Base-by-base conservation (phyloP, 2,888 invertebrate genomes). In the Apamea anceps region DNA sequence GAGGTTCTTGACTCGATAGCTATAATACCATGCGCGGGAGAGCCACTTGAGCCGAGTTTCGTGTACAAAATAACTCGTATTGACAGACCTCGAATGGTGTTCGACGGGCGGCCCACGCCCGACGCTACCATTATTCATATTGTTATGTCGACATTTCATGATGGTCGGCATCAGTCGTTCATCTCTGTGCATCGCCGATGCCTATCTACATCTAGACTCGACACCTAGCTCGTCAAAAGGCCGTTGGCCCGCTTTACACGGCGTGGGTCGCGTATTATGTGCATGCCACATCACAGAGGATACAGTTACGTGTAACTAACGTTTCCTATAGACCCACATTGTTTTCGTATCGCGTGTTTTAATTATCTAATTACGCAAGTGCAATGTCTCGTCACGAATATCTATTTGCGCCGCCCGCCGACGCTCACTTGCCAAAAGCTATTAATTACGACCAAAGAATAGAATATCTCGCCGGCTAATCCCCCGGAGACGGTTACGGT, bases 361-460 rank as follows among this genome's bases (percentile, higher is more conserved):
- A 95, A 96, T 95, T 95, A 93, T 94, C 91, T 92, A 93, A 95
- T 94, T 94, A 94, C 94, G 94, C 93, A 95, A 96, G 92, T 93
- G 94, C 94, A 93, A 88, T 90, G 93, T 91, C 91, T 91, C 93
- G 92, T 94, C 95, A 93, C 94, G 95, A 88, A 93, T 92, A 93
- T 92, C 93, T 94, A 95, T 95, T 95, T 93, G 92, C 91, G 94
- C 92, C 91, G 93, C 88, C 93, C 92, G 93, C 93, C 88, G 91
- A 93, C 95, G 94, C 94, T 95, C 95, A 94, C 95, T 96, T 96
- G 96, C 96, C 96, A 96, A 96, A 96, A 95, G 96, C 96, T 95
- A 97, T 97, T 96, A 96, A 96, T 97, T 96, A 96, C 94, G 87
- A 90, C 91, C 93, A 92, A 94, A 96, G 96, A 96, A 96, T 96